phyloP scores from a whole-genome alignment of 2,113 vertebrate species.

The Lanius collurio region DNA sequence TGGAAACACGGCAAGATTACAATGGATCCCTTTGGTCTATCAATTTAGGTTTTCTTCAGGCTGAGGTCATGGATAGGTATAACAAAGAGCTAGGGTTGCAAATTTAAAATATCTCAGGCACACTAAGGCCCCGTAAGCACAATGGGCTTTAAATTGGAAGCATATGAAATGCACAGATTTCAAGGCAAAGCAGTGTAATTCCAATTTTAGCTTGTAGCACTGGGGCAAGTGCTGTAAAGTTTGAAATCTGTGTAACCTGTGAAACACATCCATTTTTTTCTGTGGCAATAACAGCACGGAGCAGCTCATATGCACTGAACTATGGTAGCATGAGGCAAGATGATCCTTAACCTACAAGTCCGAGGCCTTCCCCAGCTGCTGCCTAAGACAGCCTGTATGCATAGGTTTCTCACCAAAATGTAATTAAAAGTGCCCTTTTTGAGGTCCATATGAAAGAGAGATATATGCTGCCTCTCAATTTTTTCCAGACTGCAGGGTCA shows the following conservation, averaged over 20 bases:
- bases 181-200: not conserved
- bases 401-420: conserved; percentile 53
- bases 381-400: not conserved
- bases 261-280: conserved; percentile 18
- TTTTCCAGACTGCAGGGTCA: conserved; percentile 82
- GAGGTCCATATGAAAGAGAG: conserved; percentile 51
- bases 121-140: not conserved
- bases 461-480: conserved; percentile 63
- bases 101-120: not conserved
- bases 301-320: not conserved
- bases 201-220: conserved; percentile 31
- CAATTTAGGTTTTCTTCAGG: not conserved
- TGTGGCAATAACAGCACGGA: not conserved
- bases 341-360: conserved; percentile 20
- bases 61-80: not conserved
- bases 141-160: not conserved
- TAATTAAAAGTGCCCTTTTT: conserved; percentile 62
- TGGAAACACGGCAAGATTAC: not conserved
- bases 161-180: conserved; percentile 8
- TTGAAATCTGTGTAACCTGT: conserved; percentile 30
- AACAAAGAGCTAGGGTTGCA: not conserved
- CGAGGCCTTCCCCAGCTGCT: not conserved
- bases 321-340: not conserved
- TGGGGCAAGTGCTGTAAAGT: conserved; percentile 18
- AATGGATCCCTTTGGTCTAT: not conserved